These are phyloP conservation scores for Ataeniobius toweri DNA, from an alignment of 2,797 vertebrate species.

Conservation along the genomic window DNA sequence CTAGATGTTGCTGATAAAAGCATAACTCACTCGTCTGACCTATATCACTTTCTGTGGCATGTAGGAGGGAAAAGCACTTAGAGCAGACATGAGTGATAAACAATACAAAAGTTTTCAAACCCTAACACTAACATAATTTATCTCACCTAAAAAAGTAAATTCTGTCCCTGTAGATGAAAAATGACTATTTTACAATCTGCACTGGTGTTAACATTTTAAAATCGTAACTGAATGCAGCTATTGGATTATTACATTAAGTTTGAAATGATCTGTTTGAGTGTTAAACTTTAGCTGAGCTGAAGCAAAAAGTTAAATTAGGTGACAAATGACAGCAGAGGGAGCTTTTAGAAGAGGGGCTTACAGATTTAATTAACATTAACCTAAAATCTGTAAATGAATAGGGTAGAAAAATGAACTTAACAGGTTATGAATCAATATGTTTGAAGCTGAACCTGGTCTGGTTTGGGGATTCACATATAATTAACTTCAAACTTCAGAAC, in stretches of 20 bases:
- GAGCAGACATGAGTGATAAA: too few relatives aligned
- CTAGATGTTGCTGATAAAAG: too few relatives aligned
- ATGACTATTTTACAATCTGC: too few relatives aligned
- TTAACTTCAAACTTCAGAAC: background rate
- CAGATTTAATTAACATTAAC: background rate
- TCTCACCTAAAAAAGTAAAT: background rate
- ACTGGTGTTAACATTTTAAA: too few relatives aligned
- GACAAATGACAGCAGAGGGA: background rate
- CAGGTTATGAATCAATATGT: background rate
- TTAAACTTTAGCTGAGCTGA: background rate
- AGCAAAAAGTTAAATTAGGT: background rate
- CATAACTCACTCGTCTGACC: too few relatives aligned
- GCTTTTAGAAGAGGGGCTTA: background rate
- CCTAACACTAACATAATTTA: background rate
- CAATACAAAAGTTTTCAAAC: too few relatives aligned
- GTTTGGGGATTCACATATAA: background rate
- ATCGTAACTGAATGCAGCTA: too few relatives aligned
- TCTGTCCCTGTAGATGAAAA: background rate
- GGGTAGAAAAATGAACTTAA: too few relatives aligned
- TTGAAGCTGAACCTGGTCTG: background rate
- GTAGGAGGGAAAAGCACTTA: too few relatives aligned
- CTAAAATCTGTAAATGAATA: background rate
- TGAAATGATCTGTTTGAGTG: background rate
- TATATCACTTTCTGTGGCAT: too few relatives aligned
- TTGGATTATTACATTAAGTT: background rate